These are phyloP conservation scores for Zosterops japonicus DNA, from an alignment of 2,113 vertebrate genomes.

Conservation along the genomic window DNA sequence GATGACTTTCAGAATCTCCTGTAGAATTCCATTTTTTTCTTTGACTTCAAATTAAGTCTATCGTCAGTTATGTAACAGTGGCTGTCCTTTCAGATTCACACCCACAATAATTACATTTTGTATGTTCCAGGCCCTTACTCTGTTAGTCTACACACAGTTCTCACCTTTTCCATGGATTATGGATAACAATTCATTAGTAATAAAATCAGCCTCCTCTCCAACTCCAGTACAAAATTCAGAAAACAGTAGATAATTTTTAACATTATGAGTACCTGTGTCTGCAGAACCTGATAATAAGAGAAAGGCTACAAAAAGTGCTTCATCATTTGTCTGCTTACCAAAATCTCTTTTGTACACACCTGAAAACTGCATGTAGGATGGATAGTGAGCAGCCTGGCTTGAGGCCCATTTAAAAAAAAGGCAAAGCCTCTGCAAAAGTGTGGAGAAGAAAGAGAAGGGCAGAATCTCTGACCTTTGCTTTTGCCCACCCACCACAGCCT, in stretches of 20 bases:
- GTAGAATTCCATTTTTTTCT: neutral
- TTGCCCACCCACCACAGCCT: fast-evolving
- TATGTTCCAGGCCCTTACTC: neutral
- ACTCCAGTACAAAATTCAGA: neutral
- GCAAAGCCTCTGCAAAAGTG: neutral
- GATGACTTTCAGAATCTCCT: neutral
- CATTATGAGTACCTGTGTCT: neutral
- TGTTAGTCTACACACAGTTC: neutral
- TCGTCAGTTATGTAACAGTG: neutral
- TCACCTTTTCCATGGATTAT: neutral
- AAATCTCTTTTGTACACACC: neutral
- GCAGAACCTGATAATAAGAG: neutral
- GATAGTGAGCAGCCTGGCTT: neutral
- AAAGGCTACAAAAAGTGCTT: neutral
- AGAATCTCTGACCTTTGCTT: neutral
- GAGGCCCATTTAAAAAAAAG: neutral
- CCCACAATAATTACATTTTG: neutral
- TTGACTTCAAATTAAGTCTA: neutral
- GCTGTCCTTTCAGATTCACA: neutral
- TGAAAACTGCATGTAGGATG: neutral
- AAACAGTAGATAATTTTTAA: neutral
- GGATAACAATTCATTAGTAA: neutral
- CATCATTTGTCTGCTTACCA: neutral
- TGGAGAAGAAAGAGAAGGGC: neutral
- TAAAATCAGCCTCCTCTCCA: neutral